Evolutionary conservation across 2,888 invertebrate species (phyloP).

Genomic region (Minunthozetes semirufus): DNA sequence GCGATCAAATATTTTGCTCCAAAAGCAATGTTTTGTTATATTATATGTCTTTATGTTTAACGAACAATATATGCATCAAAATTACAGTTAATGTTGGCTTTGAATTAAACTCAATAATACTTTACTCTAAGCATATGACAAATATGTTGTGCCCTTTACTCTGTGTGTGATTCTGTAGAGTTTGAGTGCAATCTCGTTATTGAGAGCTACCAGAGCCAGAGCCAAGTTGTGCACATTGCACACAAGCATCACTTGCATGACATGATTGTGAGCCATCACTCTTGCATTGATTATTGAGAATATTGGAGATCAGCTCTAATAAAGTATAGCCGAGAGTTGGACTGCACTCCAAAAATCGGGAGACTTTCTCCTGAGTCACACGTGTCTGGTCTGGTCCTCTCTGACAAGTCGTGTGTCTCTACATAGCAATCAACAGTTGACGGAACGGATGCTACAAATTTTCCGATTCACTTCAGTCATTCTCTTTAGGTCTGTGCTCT

Average conservation of each 20-base stretch:
- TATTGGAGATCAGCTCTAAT: slow-evolving; percentile 10
- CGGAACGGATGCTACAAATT: slow-evolving; percentile 27
- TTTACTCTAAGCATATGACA: not conserved
- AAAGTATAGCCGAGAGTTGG: not conserved
- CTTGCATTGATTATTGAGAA: not conserved
- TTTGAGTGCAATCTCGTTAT: not conserved
- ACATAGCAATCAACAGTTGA: slow-evolving; percentile 26
- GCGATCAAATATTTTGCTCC: not conserved
- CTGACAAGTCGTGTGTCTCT: slow-evolving; percentile 16
- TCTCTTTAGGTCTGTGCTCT: slow-evolving; percentile 23
- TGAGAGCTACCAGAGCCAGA: too few species aligned
- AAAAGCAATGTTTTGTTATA: not conserved
- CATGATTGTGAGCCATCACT: slow-evolving; percentile 2
- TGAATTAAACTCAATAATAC: not conserved
- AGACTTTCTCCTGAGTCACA: not conserved
- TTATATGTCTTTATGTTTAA: not conserved
- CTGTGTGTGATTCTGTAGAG: not conserved
- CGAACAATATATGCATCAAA: slow-evolving; percentile 25
- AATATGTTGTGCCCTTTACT: not conserved
- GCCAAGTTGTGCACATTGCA: too few species aligned
- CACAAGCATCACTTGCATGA: not conserved
- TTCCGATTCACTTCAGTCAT: slow-evolving; percentile 19
- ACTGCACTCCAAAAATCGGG: not conserved
- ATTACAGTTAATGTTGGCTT: slow-evolving; percentile 3
- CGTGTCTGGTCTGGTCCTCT: slow-evolving; percentile 24